These are phyloP conservation scores for Gandaritis pyraliata DNA, from an alignment of 2,888 invertebrate genomes.

Conservation along the genomic window DNA sequence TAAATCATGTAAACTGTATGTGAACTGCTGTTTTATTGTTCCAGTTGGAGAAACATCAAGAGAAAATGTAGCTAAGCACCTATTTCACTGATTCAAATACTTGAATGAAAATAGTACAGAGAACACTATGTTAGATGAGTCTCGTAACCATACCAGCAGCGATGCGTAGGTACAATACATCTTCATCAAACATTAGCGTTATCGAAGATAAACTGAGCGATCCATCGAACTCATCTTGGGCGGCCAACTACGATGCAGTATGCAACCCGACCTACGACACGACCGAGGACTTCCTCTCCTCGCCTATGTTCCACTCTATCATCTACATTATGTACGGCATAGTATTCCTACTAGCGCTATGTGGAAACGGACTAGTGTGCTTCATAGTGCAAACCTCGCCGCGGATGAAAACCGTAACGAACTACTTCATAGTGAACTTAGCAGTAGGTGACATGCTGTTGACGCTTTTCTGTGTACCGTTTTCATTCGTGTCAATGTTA, in stretches of 20 bases:
- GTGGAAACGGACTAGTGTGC: slow-evolving; percentile 92
- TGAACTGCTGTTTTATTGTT: slow-evolving; percentile 32
- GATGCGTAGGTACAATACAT: slow-evolving; percentile 44
- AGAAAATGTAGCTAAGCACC: slow-evolving; percentile 11
- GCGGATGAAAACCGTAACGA: slow-evolving; percentile 96
- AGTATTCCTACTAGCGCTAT: slow-evolving; percentile 88
- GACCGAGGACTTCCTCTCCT: slow-evolving; percentile 64
- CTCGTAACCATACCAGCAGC: slow-evolving; percentile 47
- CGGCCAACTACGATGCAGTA: slow-evolving; percentile 48
- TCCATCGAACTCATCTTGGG: slow-evolving; percentile 57
- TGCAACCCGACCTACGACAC: slow-evolving; percentile 51
- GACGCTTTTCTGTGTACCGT: slow-evolving; percentile 95
- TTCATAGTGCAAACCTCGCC: slow-evolving; percentile 93
- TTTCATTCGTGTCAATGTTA: slow-evolving; percentile 92
- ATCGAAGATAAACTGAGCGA: slow-evolving; percentile 41
- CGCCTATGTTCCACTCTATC: slow-evolving; percentile 84
- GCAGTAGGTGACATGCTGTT: slow-evolving; percentile 96
- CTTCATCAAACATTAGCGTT: slow-evolving; percentile 38
- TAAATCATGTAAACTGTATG: background rate
- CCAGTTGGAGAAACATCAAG: slow-evolving; percentile 25
- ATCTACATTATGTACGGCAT: slow-evolving; percentile 89
- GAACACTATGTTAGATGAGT: slow-evolving; percentile 62
- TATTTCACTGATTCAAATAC: slow-evolving; percentile 21
- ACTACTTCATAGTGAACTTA: slow-evolving; percentile 95
- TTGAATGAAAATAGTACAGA: slow-evolving; percentile 14